Evolutionary conservation across 2,113 vertebrate species (phyloP).

Genomic region (Oostethus manadensis): DNA sequence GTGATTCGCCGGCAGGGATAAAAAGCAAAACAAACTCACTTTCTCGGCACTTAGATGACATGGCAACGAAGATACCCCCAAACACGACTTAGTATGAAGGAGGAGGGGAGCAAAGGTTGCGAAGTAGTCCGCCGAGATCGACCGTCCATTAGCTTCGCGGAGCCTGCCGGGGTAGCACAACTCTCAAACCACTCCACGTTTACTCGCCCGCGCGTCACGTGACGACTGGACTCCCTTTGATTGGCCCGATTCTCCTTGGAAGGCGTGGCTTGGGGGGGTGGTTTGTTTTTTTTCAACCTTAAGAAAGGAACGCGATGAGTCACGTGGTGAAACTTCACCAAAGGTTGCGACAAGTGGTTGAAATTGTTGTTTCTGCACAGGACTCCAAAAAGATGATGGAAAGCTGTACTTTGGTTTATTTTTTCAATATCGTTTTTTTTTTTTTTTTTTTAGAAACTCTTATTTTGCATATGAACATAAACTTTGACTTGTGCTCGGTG

Average conservation of each 20-base stretch:
- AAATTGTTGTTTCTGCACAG: background rate
- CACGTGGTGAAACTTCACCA: background rate
- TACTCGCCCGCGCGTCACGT: slow-evolving; percentile 47
- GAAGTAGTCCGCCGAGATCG: slow-evolving; percentile 14
- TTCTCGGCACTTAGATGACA: slow-evolving; percentile 44
- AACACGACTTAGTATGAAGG: slow-evolving; percentile 1
- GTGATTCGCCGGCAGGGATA: slow-evolving; percentile 38
- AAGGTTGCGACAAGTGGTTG: no score
- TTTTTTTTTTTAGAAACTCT: background rate
- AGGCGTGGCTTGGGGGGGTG: background rate
- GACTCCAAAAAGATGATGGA: background rate
- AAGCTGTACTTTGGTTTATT: background rate
- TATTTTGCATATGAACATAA: no score
- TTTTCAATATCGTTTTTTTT: background rate
- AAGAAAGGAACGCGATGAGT: background rate
- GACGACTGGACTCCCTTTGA: slow-evolving; percentile 5
- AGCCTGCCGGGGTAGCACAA: slow-evolving; percentile 28
- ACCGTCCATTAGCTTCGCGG: slow-evolving; percentile 30
- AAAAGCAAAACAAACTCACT: slow-evolving; percentile 45
- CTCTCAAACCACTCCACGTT: slow-evolving; percentile 52
- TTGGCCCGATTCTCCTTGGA: slow-evolving; percentile 20
- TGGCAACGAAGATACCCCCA: slow-evolving; percentile 26
- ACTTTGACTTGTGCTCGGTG: no score
- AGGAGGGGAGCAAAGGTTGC: background rate
- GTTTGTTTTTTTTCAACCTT: no score